Percentiles rank a stretch among this genome's conserved stretches.
Evolutionary conservation across 2,113 vertebrate genomes (phyloP).

Genomic region (Coregonus clupeaformis): DNA sequence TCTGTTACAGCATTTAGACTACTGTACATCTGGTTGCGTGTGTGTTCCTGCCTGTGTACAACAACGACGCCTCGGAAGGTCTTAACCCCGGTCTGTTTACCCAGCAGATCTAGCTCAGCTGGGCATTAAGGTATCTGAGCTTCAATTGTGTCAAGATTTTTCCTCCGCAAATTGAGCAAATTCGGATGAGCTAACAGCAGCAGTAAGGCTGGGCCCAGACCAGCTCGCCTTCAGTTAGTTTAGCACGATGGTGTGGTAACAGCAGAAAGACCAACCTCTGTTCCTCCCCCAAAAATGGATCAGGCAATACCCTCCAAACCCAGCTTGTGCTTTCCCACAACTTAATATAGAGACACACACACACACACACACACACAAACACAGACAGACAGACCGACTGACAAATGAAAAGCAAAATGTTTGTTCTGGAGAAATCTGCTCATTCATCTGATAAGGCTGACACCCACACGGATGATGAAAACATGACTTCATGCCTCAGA

Average conservation of each 20-base stretch:
- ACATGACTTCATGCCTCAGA: too few relatives aligned
- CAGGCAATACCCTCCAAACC: conserved; percentile 32
- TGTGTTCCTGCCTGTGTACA: background rate
- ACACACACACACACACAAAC: too few relatives aligned
- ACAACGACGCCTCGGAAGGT: conserved; percentile 38
- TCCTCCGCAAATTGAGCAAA: conserved; percentile 12
- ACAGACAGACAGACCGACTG: conserved; percentile 3
- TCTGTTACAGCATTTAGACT: background rate
- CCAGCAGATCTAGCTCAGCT: conserved; percentile 19
- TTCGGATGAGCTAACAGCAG: conserved; percentile 51
- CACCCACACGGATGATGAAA: conserved; percentile 56
- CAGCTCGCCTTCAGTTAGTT: conserved; percentile 45
- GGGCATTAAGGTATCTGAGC: conserved; percentile 23
- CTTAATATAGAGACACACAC: background rate
- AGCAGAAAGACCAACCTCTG: conserved; percentile 54
- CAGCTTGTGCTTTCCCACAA: conserved; percentile 12
- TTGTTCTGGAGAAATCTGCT: conserved; percentile 48
- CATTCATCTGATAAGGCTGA: conserved; percentile 64
- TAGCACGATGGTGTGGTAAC: conserved; percentile 11
- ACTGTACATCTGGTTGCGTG: background rate
- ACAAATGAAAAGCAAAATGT: conserved; percentile 36
- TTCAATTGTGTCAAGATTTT: conserved; percentile 20
- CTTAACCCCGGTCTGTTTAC: conserved; percentile 24
- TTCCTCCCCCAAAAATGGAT: conserved; percentile 39
- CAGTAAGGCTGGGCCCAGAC: conserved; percentile 59